Evolutionary conservation across 2,113 vertebrate species (phyloP), one percentile per base, ranked within the genome.

Genomic region (Pungitius pungitius): DNA sequence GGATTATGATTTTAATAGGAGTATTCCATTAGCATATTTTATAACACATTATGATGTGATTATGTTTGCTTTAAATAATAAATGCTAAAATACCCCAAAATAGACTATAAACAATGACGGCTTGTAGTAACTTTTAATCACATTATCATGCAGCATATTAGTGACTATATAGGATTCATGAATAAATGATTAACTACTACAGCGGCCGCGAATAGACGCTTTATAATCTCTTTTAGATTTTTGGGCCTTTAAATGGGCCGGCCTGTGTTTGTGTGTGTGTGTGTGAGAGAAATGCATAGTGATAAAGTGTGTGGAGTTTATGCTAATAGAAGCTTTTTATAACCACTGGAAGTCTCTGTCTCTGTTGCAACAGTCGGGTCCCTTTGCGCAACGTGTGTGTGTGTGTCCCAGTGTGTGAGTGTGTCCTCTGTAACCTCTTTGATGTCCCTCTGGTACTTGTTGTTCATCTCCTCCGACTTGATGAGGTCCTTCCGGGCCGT

Each of bases 381-480:
- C 52, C 75, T 67, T 40, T 66, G n/a, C n/a, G 64, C 11, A 42
- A 59, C n/a, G 30, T 22, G 58, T 20, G 17, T 47, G 45, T 49
- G 49, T 22, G 52, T 63, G 42, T 59, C 30, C 30, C 30, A 30
- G 47, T 51, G 47, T 51, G 20, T 4, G 47, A 11, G 47, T 11
- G 47, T 51, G 57, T 26, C 27, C 9, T 66, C 51, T 43, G 90
- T 91, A 92, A 99, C 98, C 96, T 99, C 97, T 90, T 97, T 96
- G 77, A 98, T 98, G 91, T 99, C 98, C 89, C 97, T 96, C 92
- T 99, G 97, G 94, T 97, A 99, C 93, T 96, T 99, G 87, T 82
- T 97, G 92, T 96, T 99, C 96, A 99, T 96, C 93, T 99, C 98
- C 89, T 99, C 98, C 0, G 96, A 97, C 93, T 99, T 99, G 93